phyloP scores from a whole-genome alignment of 2,113 vertebrate species.

The Chamaea fasciata region DNA sequence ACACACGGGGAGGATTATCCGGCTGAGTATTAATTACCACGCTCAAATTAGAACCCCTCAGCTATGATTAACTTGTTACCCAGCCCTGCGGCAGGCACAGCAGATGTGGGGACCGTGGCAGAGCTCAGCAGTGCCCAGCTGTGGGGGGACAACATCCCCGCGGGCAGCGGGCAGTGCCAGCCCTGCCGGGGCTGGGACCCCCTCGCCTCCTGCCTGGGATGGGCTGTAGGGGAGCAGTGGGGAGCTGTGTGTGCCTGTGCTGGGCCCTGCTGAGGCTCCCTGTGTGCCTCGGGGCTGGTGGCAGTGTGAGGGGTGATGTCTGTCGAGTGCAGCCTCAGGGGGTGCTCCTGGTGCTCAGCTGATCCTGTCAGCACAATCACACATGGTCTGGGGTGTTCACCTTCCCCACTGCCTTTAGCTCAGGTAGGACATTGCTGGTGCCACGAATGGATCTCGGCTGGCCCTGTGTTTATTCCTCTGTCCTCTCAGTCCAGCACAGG shows the following conservation, averaged over 20 bases:
- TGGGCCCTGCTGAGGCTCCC: background rate
- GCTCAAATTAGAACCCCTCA: background rate
- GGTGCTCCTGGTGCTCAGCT: too few species aligned
- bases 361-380: background rate
- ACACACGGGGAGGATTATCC: background rate
- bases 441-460: rapidly evolving
- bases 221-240: background rate
- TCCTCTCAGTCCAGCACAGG: rapidly evolving
- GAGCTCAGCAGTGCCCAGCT: rapidly evolving
- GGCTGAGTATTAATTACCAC: background rate
- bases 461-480: rapidly evolving
- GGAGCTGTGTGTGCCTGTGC: background rate
- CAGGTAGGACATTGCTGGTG: background rate
- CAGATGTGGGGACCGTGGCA: rapidly evolving
- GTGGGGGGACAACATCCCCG: rapidly evolving
- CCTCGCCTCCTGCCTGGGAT: background rate
- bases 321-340: background rate
- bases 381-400: rapidly evolving
- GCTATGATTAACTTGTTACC: rapidly evolving
- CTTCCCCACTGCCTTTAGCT: background rate
- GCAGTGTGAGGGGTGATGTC: background rate
- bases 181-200: background rate
- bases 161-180: background rate
- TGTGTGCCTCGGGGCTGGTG: rapidly evolving
- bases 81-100: rapidly evolving